These are phyloP conservation scores for Camelus dromedarius DNA, from an alignment of 2,113 vertebrate species.

Conservation along the genomic window DNA sequence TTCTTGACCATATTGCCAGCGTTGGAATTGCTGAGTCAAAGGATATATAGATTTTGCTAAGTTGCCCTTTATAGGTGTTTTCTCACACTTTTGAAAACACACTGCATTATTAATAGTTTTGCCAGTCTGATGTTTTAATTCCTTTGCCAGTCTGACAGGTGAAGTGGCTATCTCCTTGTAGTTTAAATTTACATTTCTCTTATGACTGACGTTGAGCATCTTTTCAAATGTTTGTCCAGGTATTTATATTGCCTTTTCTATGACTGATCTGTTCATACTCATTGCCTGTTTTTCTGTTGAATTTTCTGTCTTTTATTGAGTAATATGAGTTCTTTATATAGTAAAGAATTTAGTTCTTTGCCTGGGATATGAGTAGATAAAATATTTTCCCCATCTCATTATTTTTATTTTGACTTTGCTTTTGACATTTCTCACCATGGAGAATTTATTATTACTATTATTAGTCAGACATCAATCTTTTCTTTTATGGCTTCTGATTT, in stretches of 20 bases:
- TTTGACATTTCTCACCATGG: not conserved
- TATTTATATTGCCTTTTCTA: conserved; percentile 23
- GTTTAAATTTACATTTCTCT: not conserved
- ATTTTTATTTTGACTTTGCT: conserved; percentile 38
- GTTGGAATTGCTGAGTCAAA: not conserved
- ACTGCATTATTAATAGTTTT: not conserved
- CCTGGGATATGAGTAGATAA: not conserved
- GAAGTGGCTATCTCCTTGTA: not conserved
- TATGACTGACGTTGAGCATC: not conserved
- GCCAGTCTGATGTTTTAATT: not conserved
- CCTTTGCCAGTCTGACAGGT: not conserved
- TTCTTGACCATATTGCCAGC: not conserved
- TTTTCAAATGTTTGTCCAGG: conserved; percentile 35
- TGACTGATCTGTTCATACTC: not conserved
- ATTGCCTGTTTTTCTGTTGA: not conserved
- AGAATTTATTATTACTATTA: conserved; percentile 15
- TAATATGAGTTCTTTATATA: not conserved
- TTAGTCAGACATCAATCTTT: not conserved
- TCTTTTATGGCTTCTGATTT: conserved; percentile 6
- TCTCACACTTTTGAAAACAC: not conserved
- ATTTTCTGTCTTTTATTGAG: not conserved
- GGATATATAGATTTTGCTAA: not conserved
- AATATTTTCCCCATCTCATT: not conserved
- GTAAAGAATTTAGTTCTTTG: not conserved
- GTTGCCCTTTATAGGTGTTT: not conserved